Base-by-base conservation (phyloP, 2,113 vertebrate genomes). In the Myotis yumanensis region DNA sequence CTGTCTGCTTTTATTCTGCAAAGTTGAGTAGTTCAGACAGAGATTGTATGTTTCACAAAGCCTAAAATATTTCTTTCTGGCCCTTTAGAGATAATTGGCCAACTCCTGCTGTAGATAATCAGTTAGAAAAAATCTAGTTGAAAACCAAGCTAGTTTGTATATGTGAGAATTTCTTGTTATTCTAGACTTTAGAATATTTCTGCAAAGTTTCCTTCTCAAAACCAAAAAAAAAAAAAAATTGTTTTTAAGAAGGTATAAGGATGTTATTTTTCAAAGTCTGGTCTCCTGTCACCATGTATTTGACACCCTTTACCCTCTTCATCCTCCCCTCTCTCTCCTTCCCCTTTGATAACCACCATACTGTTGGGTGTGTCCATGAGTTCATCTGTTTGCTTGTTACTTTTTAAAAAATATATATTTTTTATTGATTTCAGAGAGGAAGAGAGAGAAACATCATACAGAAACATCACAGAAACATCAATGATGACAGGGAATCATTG, bases 61-160 rank as follows among this genome's bases (percentile, higher is more conserved):
- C n/a, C n/a, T 77, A 81, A 94, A 91, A 80, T 92, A 76, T 91
- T 86, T 93, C 37, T 64, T 54, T 75, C 28, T 91, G 30, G 11
- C 18, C 16, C 32, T 91, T 89, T 59, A 83, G 73, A 95, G 43
- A 66, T 73, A 93, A 84, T 5, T 52, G n/a, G 59, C 23, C 32
- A 93, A 80, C 7, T 81, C 25, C 40, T 75, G 30, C 25, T 72
- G 32, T 30, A 85, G 52, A 59, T 15, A 76, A 68, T n/a, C 57
- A 76, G 11, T 62, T 94, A n/a, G 25, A 86, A 96, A 92, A 89
- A 96, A 90, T 88, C 9, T 75, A 87, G 52, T 7, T 92, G 35
- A 95, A 68, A 94, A 90, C 15, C 35, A 85, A 68, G 11, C 22
- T 22, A 80, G 14, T 84, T 54, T 91, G 11, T 73, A 7, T 82